A percentile compares a stretch with the other conserved stretches of the same genome.
Evolutionary conservation across 2,888 invertebrate genomes (phyloP).

Genomic region (Rhaphigaster nebulosa): DNA sequence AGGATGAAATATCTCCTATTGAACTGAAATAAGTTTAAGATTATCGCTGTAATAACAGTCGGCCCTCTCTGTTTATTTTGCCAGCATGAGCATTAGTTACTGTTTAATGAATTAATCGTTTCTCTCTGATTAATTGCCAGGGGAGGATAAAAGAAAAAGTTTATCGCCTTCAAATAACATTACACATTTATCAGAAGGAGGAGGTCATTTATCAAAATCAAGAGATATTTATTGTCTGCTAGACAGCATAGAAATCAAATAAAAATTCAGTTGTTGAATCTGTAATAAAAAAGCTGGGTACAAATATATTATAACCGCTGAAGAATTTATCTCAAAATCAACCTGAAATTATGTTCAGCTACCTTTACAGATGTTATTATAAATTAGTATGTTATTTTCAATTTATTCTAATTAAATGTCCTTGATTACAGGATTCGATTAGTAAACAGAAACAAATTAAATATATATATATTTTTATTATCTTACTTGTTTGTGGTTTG

Average conservation of each 20-base stretch:
- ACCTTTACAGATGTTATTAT: no score
- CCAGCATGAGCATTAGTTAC: background rate
- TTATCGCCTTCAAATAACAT: background rate
- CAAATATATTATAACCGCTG: no score
- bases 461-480: no score
- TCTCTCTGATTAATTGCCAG: background rate
- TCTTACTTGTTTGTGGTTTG: no score
- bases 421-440: no score
- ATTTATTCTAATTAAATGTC: no score
- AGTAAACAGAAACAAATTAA: no score
- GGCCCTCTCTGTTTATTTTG: conserved; percentile 7
- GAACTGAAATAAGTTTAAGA: background rate
- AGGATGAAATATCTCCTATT: background rate
- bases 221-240: background rate
- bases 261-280: background rate
- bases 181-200: background rate
- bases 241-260: background rate
- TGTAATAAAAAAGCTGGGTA: no score
- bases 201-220: background rate
- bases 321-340: no score
- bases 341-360: no score
- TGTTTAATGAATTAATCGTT: background rate
- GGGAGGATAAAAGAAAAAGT: background rate
- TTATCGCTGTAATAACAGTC: conserved; percentile 23
- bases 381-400: no score